A percentile compares a stretch with the other conserved stretches of the same genome.
Evolutionary conservation across 2,888 invertebrate genomes (phyloP).

Genomic region (Campoletis raptor): DNA sequence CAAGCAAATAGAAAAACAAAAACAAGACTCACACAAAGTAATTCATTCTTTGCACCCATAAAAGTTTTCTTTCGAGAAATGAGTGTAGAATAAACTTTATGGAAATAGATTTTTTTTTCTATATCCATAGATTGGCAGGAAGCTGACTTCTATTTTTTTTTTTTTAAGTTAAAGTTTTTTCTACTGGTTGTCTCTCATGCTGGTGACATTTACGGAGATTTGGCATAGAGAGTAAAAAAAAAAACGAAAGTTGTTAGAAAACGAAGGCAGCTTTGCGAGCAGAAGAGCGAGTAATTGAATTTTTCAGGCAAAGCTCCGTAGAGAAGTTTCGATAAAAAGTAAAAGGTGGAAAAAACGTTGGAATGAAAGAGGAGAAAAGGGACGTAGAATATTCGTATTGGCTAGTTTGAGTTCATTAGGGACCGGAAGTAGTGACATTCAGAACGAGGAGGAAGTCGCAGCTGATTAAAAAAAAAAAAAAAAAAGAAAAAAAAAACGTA

Average conservation of each 20-base stretch:
- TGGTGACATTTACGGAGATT: constrained; percentile 15
- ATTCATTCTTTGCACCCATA: neutral
- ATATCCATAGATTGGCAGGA: neutral
- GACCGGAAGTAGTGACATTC: constrained; percentile 8
- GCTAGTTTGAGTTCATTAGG: neutral
- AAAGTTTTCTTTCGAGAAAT: neutral
- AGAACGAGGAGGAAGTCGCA: neutral
- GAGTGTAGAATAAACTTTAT: constrained; percentile 9
- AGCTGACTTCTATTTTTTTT: constrained; percentile 7
- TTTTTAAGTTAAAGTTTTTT: constrained; percentile 2
- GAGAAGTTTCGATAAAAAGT: constrained; percentile 41
- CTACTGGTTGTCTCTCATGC: neutral
- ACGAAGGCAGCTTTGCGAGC: constrained; percentile 4
- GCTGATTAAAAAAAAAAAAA: neutral
- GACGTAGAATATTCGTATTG: constrained; percentile 14
- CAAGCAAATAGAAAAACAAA: neutral
- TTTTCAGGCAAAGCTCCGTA: constrained; percentile 20
- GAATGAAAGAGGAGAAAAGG: neutral
- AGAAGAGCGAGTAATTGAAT: constrained; percentile 36
- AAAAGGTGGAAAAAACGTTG: constrained; percentile 21
- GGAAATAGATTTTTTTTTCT: neutral
- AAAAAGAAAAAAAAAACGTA: constrained; percentile 2
- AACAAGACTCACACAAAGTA: neutral
- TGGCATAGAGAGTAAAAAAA: constrained; percentile 11
- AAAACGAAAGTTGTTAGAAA: constrained; percentile 8